Conservation (phyloP, 2,113 vertebrate species). For the Promerops cafer region DNA sequence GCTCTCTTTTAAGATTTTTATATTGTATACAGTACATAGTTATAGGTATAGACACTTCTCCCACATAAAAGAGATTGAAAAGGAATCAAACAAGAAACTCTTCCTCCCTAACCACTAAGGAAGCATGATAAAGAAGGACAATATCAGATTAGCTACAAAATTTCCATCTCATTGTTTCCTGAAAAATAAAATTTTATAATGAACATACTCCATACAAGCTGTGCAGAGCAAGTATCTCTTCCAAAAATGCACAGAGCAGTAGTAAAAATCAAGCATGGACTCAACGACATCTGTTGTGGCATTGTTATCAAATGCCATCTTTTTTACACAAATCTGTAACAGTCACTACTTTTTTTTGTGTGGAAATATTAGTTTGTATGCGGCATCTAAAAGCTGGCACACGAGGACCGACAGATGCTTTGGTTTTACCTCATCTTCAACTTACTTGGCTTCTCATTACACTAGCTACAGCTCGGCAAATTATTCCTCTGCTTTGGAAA, state of each 20-base stretch:
- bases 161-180: slow-evolving; percentile 75
- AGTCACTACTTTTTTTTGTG: slow-evolving; percentile 66
- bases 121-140: slow-evolving; percentile 59
- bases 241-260: slow-evolving; percentile 75
- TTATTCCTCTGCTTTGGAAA: slow-evolving; percentile 78
- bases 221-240: slow-evolving; percentile 65
- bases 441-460: slow-evolving; percentile 76
- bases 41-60: slow-evolving; percentile 26
- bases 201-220: slow-evolving; percentile 73
- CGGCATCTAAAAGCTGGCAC: slow-evolving; percentile 71
- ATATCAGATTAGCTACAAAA: slow-evolving; percentile 68
- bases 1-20: slow-evolving; percentile 33
- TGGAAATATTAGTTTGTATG: slow-evolving; percentile 80
- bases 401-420: slow-evolving; percentile 75
- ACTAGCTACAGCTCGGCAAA: slow-evolving; percentile 73
- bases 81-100: slow-evolving; percentile 59
- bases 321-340: slow-evolving; percentile 75
- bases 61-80: slow-evolving; percentile 39
- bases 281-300: slow-evolving; percentile 76
- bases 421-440: slow-evolving; percentile 79
- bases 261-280: slow-evolving; percentile 76
- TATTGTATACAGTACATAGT: slow-evolving; percentile 10
- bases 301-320: slow-evolving; percentile 79
- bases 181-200: slow-evolving; percentile 77
- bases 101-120: slow-evolving; percentile 57